phyloP scores from a whole-genome alignment of 1,140 invertebrate species.

The Cecropterus lyciades region DNA sequence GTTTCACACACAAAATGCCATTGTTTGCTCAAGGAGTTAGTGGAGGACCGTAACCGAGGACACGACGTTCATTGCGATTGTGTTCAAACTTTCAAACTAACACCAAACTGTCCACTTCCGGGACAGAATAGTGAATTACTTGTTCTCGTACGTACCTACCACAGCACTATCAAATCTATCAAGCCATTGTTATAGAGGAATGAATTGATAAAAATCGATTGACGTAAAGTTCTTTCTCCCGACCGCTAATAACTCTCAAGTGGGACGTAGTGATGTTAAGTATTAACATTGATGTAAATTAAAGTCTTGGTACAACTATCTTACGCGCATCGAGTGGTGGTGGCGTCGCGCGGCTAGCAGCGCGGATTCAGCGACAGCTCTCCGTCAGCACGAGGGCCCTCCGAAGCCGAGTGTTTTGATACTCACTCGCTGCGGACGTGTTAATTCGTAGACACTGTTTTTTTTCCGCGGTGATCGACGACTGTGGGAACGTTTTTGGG shows the following conservation, averaged over 20 bases:
- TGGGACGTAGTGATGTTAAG: constrained; percentile 37
- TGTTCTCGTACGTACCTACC: neutral
- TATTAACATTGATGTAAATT: constrained; percentile 80
- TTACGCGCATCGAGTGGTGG: constrained; percentile 60
- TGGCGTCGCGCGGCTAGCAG: constrained; percentile 51
- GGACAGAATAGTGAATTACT: neutral
- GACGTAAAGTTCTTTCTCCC: constrained; percentile 43
- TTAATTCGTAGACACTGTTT: constrained; percentile 82
- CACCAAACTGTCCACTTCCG: constrained; percentile 18
- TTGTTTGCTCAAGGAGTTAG: constrained; percentile 63
- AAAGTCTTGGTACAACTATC: constrained; percentile 72
- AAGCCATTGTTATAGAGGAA: neutral
- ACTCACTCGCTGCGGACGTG: constrained; percentile 79
- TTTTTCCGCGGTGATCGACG: constrained; percentile 79
- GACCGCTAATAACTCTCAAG: constrained; percentile 58
- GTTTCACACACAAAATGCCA: constrained; percentile 65
- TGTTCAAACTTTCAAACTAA: constrained; percentile 36
- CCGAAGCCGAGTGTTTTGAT: constrained; percentile 76
- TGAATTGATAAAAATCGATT: constrained; percentile 1
- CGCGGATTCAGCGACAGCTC: constrained; percentile 63
- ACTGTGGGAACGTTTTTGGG: constrained; percentile 81
- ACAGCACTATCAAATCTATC: neutral
- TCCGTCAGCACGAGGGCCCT: constrained; percentile 76
- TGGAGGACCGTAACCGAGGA: constrained; percentile 58
- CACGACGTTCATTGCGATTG: constrained; percentile 39